Evolutionary conservation across 2,113 vertebrate genomes (phyloP), one percentile per base, ranked within the genome.

Genomic region (Lagopus leucura): DNA sequence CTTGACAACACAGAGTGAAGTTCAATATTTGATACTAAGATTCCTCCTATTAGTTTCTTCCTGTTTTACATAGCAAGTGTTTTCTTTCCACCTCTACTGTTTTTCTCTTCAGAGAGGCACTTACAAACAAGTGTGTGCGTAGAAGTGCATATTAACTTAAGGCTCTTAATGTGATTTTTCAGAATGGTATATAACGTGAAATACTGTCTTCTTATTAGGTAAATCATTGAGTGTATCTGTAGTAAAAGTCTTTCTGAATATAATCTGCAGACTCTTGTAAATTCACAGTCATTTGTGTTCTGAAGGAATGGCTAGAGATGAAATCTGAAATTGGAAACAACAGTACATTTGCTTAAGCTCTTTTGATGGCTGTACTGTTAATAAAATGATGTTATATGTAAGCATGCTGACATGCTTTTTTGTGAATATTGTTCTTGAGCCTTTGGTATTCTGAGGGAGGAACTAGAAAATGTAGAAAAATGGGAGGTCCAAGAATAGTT

Each of bases 81-180:
- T 65, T 4, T 17, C 5, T 11, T 5, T 4, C 48, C 22, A n/a
- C 27, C 1, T 7, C 4, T 2, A 10, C 22, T 47, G 2, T 28
- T 76, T 28, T 65, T 69, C 36, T 79, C 22, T 42, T 43, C n/a
- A 69, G 82, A 36, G 15, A 65, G 14, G 25, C 47, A 48, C 7
- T 25, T 64, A 7, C 1, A 58, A 70, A 52, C 11, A 69, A 40
- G 40, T 80, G 6, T 18, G n/a, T 1, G 0, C 25, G 48, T 11
- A 6, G 20, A 77, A 58, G 17, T 22, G 5, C 17, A 6, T 74
- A 34, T 72, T 63, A 48, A 67, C 10, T 30, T 78, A 58, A 73
- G 22, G 12, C 43, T 70, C 17, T 34, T 82, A 54, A 27, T 1
- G 3, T 54, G 28, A n/a, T 48, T 65, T 78, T 78, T 8, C 38